Conservation (phyloP, 2,113 vertebrate genomes). For the Formicarius rufipectus region DNA sequence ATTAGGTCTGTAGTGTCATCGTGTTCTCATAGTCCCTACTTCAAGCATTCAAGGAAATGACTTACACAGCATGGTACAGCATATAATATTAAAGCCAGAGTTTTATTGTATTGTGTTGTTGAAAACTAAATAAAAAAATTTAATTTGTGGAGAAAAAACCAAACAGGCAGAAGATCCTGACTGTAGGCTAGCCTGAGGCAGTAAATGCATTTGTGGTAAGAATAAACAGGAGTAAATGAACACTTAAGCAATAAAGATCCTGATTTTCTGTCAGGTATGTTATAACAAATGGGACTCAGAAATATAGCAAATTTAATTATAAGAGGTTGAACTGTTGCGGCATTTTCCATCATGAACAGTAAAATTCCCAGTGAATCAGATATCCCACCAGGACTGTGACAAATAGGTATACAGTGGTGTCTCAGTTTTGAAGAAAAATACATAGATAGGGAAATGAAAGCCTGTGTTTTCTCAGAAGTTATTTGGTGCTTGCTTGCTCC, state of each 20-base stretch:
- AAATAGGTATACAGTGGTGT: neutral
- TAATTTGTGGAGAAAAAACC: neutral
- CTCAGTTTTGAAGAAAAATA: constrained; percentile 12
- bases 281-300: neutral
- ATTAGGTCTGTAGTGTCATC: neutral
- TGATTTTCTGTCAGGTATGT: constrained; percentile 56
- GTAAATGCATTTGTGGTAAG: constrained; percentile 38
- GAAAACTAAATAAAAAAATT: constrained; percentile 47
- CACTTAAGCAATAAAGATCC: constrained; percentile 51
- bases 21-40: neutral
- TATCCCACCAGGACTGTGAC: constrained; percentile 16
- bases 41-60: neutral
- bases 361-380: constrained; percentile 37
- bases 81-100: neutral
- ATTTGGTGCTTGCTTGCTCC: neutral
- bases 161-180: constrained; percentile 5
- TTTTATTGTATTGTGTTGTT: neutral
- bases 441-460: neutral
- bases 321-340: neutral
- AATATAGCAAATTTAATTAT: constrained; percentile 51
- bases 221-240: constrained; percentile 60
- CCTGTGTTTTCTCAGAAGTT: neutral
- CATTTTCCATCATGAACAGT: constrained; percentile 20
- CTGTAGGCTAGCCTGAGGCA: constrained; percentile 31
- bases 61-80: neutral